Evolutionary conservation across 2,797 vertebrate species (phyloP).

Genomic region (Xenops minutus): DNA sequence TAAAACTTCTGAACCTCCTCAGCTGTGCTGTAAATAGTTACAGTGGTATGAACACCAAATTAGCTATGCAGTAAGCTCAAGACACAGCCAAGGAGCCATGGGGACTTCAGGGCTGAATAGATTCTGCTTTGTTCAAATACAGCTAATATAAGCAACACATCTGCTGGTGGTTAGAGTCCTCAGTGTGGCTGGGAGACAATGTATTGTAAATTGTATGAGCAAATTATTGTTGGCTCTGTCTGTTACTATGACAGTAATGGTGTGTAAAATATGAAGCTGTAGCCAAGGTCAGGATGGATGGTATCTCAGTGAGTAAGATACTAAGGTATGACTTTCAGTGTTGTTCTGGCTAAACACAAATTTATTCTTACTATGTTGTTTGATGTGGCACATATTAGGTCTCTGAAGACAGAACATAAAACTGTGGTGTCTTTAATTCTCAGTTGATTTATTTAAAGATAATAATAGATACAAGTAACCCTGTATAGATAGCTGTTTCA

Average conservation of each 20-base stretch:
- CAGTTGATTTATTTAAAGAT: slow-evolving; percentile 31
- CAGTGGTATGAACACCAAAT: slow-evolving; percentile 16
- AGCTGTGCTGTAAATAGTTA: slow-evolving; percentile 36
- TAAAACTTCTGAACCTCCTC: slow-evolving; percentile 41
- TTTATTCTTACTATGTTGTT: slow-evolving; percentile 12
- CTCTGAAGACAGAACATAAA: slow-evolving; percentile 22
- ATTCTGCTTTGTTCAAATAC: slow-evolving; percentile 68
- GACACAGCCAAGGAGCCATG: slow-evolving; percentile 48
- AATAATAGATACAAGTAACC: slow-evolving; percentile 8
- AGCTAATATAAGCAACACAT: slow-evolving; percentile 70
- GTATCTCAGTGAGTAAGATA: slow-evolving; percentile 20
- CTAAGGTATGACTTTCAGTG: neutral
- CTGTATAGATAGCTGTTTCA: neutral
- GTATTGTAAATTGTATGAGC: slow-evolving; percentile 69
- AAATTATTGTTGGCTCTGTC: slow-evolving; percentile 67
- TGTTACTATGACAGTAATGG: slow-evolving; percentile 62
- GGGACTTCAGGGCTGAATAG: slow-evolving; percentile 41
- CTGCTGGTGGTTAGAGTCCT: slow-evolving; percentile 75
- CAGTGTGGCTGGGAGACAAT: slow-evolving; percentile 66
- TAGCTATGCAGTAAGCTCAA: slow-evolving; percentile 19
- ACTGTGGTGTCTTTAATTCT: neutral
- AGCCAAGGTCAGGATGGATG: slow-evolving; percentile 54
- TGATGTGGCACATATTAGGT: neutral
- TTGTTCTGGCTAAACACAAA: neutral
- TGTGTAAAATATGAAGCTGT: slow-evolving; percentile 53